Evolutionary conservation across 2,113 vertebrate species (phyloP), one percentile per base, ranked within the genome.

Genomic region (Malaclemys terrapin): DNA sequence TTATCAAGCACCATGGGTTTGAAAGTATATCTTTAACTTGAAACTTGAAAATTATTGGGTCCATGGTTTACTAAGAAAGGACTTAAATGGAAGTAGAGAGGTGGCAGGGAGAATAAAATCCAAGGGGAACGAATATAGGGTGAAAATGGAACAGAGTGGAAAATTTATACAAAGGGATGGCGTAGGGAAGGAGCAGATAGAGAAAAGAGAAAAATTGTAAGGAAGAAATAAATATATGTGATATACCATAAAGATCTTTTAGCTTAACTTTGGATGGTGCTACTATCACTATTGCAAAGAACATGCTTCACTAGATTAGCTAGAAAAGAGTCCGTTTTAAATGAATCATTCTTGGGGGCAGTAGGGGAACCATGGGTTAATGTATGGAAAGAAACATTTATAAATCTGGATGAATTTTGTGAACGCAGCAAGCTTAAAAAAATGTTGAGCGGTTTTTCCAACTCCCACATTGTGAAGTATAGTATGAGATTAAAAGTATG

Each of bases 191-290:
- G 90, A 85, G 22, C 1, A 87, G 49, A 85, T 2, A 10, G 92
- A 90, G 3, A 0, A 79, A 50, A 91, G 8, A 38, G 8, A 76
- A 93, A 90, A 86, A 65, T 1, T 69, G 0, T 12, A 76, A 50
- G 0, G 5, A 11, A 79, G 13, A 84, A 88, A 38, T 89, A 94
- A 35, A 4, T 27, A 84, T 4, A 49, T 47, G 0, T 31, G 59
- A 8, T 22, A 27, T 17, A 76, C 1, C 14, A 82, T 8, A 53
- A 25, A 80, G 4, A 38, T 3, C 1, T 22, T 78, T 8, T 24
- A 65, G 84, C 6, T 72, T 11, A 6, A 0, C 0, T 6, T 65
- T 93, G 65, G 1, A 1, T 83, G 3, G 10, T 89, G 47, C 45
- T 92, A 89, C 17, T 12, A 38, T 47, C 62, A 19, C 3, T 85